Percentiles rank a stretch among this genome's conserved stretches.
Evolutionary conservation across 2,888 invertebrate genomes (phyloP).

Genomic region (Nomada goodeniana): DNA sequence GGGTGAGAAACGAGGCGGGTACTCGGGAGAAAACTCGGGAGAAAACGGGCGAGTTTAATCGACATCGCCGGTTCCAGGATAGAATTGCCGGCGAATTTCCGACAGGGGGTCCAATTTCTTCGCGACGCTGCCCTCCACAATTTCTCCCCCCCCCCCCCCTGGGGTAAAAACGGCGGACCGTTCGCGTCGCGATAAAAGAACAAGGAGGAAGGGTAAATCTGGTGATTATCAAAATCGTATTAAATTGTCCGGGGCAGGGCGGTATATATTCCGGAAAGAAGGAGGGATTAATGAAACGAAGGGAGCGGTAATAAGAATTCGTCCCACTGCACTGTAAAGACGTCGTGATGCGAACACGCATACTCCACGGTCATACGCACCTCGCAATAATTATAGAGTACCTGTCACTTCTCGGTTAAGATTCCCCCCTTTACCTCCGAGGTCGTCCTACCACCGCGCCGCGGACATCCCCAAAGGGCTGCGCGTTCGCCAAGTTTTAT

Average conservation of each 20-base stretch:
- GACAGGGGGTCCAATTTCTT: not conserved
- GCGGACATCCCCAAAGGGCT: slow-evolving; percentile 58
- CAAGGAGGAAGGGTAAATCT: slow-evolving; percentile 43
- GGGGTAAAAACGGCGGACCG: slow-evolving; percentile 11
- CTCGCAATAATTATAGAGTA: slow-evolving; percentile 70
- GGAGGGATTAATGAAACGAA: slow-evolving; percentile 52
- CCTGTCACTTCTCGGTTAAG: slow-evolving; percentile 55
- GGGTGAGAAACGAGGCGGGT: not conserved
- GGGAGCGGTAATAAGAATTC: slow-evolving; percentile 63
- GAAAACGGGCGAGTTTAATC: not conserved
- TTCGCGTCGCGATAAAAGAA: slow-evolving; percentile 28
- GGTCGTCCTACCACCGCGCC: slow-evolving; percentile 45
- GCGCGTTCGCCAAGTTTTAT: slow-evolving; percentile 49
- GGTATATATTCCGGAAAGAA: slow-evolving; percentile 12
- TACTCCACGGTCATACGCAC: slow-evolving; percentile 75
- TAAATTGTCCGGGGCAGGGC: slow-evolving; percentile 24
- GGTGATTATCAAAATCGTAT: slow-evolving; percentile 65
- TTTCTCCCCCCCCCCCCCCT: not conserved
- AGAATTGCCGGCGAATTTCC: not conserved
- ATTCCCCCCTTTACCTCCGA: slow-evolving; percentile 35
- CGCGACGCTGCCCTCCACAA: not conserved
- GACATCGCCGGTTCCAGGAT: not conserved
- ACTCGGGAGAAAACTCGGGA: not conserved
- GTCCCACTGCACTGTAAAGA: slow-evolving; percentile 66
- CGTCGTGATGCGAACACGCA: slow-evolving; percentile 71